Evolutionary conservation across 2,113 vertebrate genomes (phyloP).

Genomic region (Caranx melampygus): DNA sequence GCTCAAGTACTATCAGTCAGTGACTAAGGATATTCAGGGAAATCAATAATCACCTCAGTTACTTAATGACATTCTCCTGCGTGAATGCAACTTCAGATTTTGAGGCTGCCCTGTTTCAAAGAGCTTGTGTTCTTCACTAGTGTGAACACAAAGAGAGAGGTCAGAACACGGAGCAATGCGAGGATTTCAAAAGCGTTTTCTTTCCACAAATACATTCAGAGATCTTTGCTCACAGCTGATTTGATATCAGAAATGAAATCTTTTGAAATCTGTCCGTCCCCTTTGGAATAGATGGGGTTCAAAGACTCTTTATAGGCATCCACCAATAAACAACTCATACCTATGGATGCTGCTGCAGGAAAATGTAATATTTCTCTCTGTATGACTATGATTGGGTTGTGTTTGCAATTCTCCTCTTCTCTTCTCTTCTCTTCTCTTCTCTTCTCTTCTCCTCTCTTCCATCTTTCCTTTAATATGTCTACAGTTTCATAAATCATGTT

Average conservation of each 20-base stretch:
- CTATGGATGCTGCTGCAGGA: conserved; percentile 36
- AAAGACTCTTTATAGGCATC: conserved; percentile 36
- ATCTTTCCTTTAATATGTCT: conserved; percentile 5
- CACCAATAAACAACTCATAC: conserved; percentile 55
- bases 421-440: not conserved
- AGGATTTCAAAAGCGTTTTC: not conserved
- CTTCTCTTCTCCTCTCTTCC: no score
- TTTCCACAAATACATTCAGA: not conserved
- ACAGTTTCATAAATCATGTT: not conserved
- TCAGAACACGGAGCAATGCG: conserved; percentile 4
- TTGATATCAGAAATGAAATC: conserved; percentile 55
- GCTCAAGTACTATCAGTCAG: not conserved
- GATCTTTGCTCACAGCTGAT: conserved; percentile 33
- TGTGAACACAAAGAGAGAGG: conserved; percentile 14
- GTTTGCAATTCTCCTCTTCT: conserved; percentile 22
- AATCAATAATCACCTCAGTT: not conserved
- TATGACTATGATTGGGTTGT: conserved; percentile 16
- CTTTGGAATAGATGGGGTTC: conserved; percentile 32
- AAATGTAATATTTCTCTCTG: conserved; percentile 36
- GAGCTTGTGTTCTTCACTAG: conserved; percentile 4
- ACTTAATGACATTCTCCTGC: not conserved
- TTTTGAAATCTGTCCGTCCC: conserved; percentile 37
- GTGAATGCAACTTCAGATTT: not conserved
- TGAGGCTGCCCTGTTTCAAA: conserved; percentile 15
- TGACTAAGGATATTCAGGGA: conserved; percentile 2